A percentile compares a stretch with the other conserved stretches of the same genome.
Evolutionary conservation across 2,797 vertebrate species (phyloP).

Genomic region (Denticeps clupeoides): DNA sequence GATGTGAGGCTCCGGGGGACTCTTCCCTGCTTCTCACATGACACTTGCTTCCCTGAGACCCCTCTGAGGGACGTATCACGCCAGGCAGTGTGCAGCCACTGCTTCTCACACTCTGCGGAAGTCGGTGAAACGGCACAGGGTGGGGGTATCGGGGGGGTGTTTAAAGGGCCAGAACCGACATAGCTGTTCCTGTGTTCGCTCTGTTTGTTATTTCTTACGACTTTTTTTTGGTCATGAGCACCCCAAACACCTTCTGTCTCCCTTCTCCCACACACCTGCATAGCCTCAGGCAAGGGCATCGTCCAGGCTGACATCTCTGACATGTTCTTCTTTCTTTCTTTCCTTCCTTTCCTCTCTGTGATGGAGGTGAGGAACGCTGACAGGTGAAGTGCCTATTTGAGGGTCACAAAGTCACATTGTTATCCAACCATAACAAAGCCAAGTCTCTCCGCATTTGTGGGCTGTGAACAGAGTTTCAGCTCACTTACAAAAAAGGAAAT

Average conservation of each 20-base stretch:
- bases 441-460: neutral
- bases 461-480: neutral
- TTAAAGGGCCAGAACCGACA: constrained; percentile 27
- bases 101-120: constrained; percentile 23
- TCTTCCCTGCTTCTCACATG: constrained; percentile 25
- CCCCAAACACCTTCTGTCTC: constrained; percentile 19
- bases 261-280: constrained; percentile 27
- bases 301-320: constrained; percentile 21
- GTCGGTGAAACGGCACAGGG: constrained; percentile 24
- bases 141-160: too few species aligned
- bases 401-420: constrained; percentile 41
- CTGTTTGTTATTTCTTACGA: constrained; percentile 32
- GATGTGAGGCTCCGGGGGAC: constrained; percentile 25
- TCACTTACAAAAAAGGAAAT: too few species aligned
- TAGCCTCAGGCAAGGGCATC: constrained; percentile 19
- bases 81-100: constrained; percentile 10
- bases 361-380: constrained; percentile 32
- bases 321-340: constrained; percentile 6
- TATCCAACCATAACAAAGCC: constrained; percentile 24
- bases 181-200: constrained; percentile 27
- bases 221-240: constrained; percentile 21
- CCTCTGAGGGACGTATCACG: too few species aligned
- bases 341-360: constrained; percentile 2
- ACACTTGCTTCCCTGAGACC: constrained; percentile 11
- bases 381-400: constrained; percentile 32